Conservation (phyloP, 2,797 vertebrate genomes). For the Crocodylus rhombifer region DNA sequence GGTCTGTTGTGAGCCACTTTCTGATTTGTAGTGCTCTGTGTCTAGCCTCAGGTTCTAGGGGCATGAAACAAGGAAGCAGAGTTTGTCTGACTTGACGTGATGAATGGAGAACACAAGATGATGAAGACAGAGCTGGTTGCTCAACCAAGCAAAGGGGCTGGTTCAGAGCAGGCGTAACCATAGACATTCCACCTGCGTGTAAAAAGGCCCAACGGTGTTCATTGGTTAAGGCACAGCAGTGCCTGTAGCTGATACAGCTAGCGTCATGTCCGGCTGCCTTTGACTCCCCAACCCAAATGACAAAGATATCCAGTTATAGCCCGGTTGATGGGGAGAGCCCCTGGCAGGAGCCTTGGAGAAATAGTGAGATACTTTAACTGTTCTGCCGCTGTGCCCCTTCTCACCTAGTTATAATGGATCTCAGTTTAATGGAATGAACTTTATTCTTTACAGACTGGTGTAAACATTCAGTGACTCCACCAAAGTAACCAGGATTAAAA, state of each 20-base stretch:
- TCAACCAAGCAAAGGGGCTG: neutral
- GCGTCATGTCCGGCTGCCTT: too few relatives aligned
- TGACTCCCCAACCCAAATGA: too few relatives aligned
- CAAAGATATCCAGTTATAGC: too few relatives aligned
- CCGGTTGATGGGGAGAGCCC: too few relatives aligned
- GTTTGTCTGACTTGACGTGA: neutral
- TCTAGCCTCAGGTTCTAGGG: neutral
- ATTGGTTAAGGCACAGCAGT: too few relatives aligned
- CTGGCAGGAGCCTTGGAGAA: too few relatives aligned
- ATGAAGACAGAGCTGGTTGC: neutral
- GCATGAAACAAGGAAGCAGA: neutral
- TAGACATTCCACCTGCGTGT: neutral
- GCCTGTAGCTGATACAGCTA: too few relatives aligned
- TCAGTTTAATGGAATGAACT: neutral
- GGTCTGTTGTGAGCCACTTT: neutral
- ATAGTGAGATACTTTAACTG: neutral
- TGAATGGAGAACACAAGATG: neutral
- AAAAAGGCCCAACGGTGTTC: neutral
- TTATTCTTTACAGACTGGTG: neutral
- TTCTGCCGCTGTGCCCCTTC: neutral
- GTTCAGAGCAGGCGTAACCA: neutral
- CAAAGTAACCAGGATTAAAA: neutral
- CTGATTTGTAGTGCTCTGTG: neutral
- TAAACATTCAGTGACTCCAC: neutral
- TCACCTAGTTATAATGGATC: neutral